These are phyloP conservation scores for Takifugu rubripes DNA, from an alignment of 2,797 vertebrate species.

Conservation along the genomic window DNA sequence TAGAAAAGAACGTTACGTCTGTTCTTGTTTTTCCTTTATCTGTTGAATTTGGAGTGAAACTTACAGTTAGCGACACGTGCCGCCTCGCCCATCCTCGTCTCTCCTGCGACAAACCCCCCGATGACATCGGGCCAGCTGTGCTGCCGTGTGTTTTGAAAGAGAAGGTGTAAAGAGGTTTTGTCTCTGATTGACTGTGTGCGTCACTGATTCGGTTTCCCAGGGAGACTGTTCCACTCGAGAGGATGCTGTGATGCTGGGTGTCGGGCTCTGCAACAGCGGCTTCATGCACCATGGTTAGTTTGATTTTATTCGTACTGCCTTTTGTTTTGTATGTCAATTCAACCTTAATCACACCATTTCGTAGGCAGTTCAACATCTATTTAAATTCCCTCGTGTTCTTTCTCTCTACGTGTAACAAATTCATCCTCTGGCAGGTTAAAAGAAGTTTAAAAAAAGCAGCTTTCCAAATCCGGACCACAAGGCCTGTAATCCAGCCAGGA, in stretches of 20 bases:
- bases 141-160: constrained; percentile 22
- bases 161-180: constrained; percentile 51
- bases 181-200: constrained; percentile 49
- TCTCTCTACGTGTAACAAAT: constrained; percentile 4
- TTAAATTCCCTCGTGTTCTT: neutral
- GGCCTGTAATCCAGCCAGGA: too few species aligned
- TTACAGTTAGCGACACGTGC: constrained; percentile 9
- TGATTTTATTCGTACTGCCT: neutral
- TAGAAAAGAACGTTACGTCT: neutral
- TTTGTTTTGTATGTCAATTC: neutral
- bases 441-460: constrained; percentile 24
- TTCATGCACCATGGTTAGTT: constrained; percentile 98
- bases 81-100: constrained; percentile 11
- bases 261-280: constrained; percentile 96
- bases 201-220: constrained; percentile 76
- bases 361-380: neutral
- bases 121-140: constrained; percentile 5
- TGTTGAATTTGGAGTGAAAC: neutral
- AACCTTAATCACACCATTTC: too few species aligned
- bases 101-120: neutral
- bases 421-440: constrained; percentile 12
- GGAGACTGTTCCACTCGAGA: constrained; percentile 94
- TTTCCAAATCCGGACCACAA: neutral
- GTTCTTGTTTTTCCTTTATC: too few species aligned
- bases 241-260: constrained; percentile 91